Base-by-base conservation (phyloP, 2,888 invertebrate species). In the Globia sparganii region DNA sequence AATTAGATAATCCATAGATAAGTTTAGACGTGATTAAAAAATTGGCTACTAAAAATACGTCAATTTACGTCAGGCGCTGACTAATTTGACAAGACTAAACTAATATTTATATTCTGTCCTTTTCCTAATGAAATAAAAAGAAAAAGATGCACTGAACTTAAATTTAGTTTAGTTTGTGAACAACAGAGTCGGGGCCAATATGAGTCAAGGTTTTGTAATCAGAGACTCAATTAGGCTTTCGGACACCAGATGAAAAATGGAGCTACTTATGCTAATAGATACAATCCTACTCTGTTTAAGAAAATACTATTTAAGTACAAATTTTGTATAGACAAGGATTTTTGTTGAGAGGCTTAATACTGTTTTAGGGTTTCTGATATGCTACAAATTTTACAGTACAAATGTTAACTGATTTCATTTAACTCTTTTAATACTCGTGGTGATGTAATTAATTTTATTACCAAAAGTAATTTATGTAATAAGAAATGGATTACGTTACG, bases 371-470 rank as follows among this genome's bases (percentile, higher is more conserved):
- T 56, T 56, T n/a, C n/a, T n/a, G n/a, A 9, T 49, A 49, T 21
- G n/a, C 13, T 56, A 15, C 18, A n/a, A 56, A n/a, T 13, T 31
- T 37, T 37, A 9, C 13, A 49, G 15, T 15, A 4, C n/a, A n/a
- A n/a, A n/a, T n/a, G n/a, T n/a, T n/a, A n/a, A 46, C 8, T 8
- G 25, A 31, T 13, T 4, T 43, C 4, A 43, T 34, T 28, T 28
- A n/a, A 18, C 18, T n/a, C 1, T 77, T 21, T 43, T 21, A 43
- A n/a, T 43, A 34, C 18, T 31, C 46, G 37, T 64, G 15, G 5
- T 64, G 49, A 40, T 49, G 62, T 37, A 34, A 76, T 46, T 5
- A 13, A 34, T 56, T 56, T 77, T 77, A 82, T 49, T 6, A 62
- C 15, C 0, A 76, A 75, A 58, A 34, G 31, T 37, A 81, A 62